These are phyloP conservation scores for Scaptomyza montana DNA, from an alignment of 1,140 invertebrate genomes.

Conservation along the genomic window DNA sequence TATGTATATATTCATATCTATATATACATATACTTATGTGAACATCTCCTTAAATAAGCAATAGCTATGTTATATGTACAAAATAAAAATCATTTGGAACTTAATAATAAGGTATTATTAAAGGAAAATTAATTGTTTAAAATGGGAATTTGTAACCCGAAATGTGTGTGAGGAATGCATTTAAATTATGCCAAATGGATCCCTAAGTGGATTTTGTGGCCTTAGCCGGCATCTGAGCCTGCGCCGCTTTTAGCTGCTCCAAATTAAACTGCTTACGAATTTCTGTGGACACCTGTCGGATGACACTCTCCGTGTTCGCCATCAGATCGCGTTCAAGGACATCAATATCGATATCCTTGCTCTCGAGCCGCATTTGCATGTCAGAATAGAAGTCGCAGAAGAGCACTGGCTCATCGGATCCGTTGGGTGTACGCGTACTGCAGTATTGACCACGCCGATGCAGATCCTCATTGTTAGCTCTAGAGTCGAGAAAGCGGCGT, in stretches of 20 bases:
- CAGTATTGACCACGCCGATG: conserved; percentile 80
- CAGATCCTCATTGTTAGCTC: conserved; percentile 65
- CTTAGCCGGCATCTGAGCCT: conserved; percentile 67
- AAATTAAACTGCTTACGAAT: conserved; percentile 75
- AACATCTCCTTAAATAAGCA: too few relatives aligned
- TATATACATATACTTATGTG: too few relatives aligned
- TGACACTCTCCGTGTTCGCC: conserved; percentile 74
- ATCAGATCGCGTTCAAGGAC: conserved; percentile 73
- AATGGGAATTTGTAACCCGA: conserved; percentile 57
- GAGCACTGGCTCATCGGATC: conserved; percentile 77
- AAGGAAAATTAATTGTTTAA: conserved; percentile 10
- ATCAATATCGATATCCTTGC: conserved; percentile 79
- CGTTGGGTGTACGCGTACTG: conserved; percentile 68
- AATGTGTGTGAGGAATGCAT: conserved; percentile 49
- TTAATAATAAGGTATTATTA: neutral
- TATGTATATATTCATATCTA: too few relatives aligned
- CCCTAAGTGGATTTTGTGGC: conserved; percentile 55
- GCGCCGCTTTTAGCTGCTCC: conserved; percentile 72
- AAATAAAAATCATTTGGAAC: neutral
- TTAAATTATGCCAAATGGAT: neutral
- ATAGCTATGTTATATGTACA: neutral
- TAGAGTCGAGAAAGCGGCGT: conserved; percentile 48
- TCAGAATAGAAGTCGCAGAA: conserved; percentile 83
- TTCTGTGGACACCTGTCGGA: conserved; percentile 72
- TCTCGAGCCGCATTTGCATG: conserved; percentile 80